Evolutionary conservation across 2,888 invertebrate species (phyloP).

Genomic region (Ochropleura leucogaster): DNA sequence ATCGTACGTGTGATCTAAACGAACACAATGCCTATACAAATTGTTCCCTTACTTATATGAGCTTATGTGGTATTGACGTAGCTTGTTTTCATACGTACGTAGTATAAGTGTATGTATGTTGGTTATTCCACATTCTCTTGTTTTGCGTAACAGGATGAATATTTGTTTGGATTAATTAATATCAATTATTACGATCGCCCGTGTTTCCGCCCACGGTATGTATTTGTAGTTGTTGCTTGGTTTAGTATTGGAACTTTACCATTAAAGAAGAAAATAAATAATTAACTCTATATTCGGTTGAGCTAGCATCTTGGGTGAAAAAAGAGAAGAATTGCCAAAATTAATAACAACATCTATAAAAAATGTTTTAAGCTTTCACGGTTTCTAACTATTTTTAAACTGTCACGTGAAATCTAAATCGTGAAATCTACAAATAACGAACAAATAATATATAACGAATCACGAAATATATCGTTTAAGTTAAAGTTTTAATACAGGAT

Average conservation of each 20-base stretch:
- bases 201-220: constrained; percentile 37
- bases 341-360: background rate
- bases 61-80: constrained; percentile 79
- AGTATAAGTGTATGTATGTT: constrained; percentile 67
- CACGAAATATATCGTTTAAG: no score
- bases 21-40: constrained; percentile 78
- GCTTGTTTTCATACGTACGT: constrained; percentile 77
- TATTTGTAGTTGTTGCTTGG: constrained; percentile 22
- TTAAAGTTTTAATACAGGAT: constrained; percentile 5
- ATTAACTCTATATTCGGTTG: background rate
- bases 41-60: constrained; percentile 72
- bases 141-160: constrained; percentile 76
- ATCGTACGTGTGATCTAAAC: constrained; percentile 83
- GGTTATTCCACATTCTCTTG: constrained; percentile 74
- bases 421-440: no score
- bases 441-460: no score
- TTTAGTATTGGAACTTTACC: constrained; percentile 9
- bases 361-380: no score
- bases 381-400: no score
- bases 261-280: background rate
- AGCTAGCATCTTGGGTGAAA: background rate
- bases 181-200: constrained; percentile 54
- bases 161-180: constrained; percentile 74
- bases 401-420: no score
- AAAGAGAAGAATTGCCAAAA: background rate